Evolutionary conservation across 2,797 vertebrate species (phyloP).

Genomic region (Onychomys arenicola): DNA sequence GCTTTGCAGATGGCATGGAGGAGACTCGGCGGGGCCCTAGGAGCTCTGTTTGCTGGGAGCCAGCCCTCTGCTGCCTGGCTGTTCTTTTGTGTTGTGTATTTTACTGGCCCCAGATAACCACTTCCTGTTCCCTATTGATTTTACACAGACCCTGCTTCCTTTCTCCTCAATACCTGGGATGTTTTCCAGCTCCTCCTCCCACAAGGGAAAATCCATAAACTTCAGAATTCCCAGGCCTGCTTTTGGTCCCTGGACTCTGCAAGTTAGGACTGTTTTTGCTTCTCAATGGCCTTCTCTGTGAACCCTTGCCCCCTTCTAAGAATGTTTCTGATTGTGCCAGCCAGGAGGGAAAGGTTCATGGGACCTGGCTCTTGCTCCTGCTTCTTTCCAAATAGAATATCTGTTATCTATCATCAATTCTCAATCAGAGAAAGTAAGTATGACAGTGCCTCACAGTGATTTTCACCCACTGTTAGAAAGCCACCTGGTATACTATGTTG

Average conservation of each 20-base stretch:
- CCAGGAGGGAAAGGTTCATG: not conserved
- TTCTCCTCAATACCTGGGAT: slow-evolving; percentile 84
- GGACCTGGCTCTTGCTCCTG: not conserved
- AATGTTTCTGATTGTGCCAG: not conserved
- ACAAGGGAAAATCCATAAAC: slow-evolving; percentile 71
- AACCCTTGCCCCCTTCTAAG: slow-evolving; percentile 12
- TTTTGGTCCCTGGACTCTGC: slow-evolving; percentile 60
- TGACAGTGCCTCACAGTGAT: not conserved
- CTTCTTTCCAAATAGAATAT: not conserved
- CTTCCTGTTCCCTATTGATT: slow-evolving; percentile 84
- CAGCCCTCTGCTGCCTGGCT: slow-evolving; percentile 46
- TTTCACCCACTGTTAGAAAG: not conserved
- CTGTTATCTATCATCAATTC: not conserved
- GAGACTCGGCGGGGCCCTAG: slow-evolving; percentile 67
- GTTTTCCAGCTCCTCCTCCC: slow-evolving; percentile 82
- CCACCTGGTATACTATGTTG: not conserved
- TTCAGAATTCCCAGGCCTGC: slow-evolving; percentile 73
- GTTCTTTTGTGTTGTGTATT: slow-evolving; percentile 73
- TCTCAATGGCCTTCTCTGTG: not conserved
- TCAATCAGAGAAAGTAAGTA: not conserved
- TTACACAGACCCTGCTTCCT: slow-evolving; percentile 84
- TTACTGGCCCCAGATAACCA: slow-evolving; percentile 80
- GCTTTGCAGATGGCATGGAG: not conserved
- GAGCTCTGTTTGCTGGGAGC: not conserved
- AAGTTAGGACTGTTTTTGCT: not conserved